A percentile compares a stretch with the other conserved stretches of the same genome.
Conservation (phyloP, 2,113 vertebrate genomes). For the Naja naja region DNA sequence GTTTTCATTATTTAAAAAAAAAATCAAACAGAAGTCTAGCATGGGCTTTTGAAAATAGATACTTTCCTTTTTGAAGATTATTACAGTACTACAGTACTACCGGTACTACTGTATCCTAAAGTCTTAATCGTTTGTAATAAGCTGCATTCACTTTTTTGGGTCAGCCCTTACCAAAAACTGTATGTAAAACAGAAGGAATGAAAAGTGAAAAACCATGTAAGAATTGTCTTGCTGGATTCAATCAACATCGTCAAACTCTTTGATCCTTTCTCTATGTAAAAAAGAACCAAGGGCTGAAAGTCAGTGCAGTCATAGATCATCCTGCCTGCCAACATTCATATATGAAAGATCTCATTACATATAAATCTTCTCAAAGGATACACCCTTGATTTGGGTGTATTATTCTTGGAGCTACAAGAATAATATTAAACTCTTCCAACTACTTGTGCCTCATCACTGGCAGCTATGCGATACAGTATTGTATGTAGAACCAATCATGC, state of each 20-base stretch:
- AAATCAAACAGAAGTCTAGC: background rate
- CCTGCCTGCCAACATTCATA: background rate
- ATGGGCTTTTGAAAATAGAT: conserved; percentile 18
- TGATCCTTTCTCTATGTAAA: background rate
- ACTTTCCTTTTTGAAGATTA: conserved; percentile 16
- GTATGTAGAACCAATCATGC: no score
- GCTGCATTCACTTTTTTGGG: conserved; percentile 26
- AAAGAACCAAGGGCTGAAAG: background rate
- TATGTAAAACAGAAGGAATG: background rate
- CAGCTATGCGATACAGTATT: background rate
- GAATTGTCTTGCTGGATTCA: background rate
- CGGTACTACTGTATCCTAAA: background rate
- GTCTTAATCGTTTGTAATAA: conserved; percentile 13
- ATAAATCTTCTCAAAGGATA: background rate
- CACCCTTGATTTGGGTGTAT: background rate
- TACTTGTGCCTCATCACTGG: background rate
- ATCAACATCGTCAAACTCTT: background rate
- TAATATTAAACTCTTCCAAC: background rate
- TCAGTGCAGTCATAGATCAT: background rate
- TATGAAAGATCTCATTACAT: background rate
- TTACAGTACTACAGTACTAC: no score
- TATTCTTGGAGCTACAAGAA: no score
- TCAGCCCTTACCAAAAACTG: conserved; percentile 3
- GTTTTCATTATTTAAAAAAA: background rate
- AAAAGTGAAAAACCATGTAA: background rate